A percentile compares a stretch with the other conserved stretches of the same genome.
Evolutionary conservation across 2,113 vertebrate species (phyloP).

Genomic region (Orientallactaga bullata): DNA sequence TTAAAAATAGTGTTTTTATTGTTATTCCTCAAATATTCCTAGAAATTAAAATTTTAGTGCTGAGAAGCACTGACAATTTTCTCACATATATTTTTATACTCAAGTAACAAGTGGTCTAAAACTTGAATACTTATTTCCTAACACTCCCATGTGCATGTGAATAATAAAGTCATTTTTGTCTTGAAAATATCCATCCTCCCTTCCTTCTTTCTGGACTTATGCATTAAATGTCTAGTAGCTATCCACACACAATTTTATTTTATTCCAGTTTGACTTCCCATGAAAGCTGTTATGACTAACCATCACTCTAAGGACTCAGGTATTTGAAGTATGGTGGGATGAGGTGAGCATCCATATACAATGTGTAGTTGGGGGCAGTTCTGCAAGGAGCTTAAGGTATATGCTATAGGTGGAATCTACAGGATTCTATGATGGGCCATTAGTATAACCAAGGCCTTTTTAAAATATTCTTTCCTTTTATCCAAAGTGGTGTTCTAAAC

Average conservation of each 20-base stretch:
- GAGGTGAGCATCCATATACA: background rate
- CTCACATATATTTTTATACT: constrained; percentile 26
- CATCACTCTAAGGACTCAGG: background rate
- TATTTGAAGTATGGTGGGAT: background rate
- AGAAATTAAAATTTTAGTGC: constrained; percentile 34
- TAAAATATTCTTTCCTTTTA: background rate
- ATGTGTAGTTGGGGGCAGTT: background rate
- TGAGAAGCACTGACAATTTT: constrained; percentile 46
- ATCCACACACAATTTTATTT: background rate
- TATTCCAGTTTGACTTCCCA: background rate
- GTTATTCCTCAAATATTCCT: constrained; percentile 12
- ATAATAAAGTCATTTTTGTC: constrained; percentile 48
- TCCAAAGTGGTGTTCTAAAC: background rate
- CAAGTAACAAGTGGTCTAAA: background rate
- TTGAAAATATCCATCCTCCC: constrained; percentile 2
- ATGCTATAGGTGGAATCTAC: too few relatives aligned
- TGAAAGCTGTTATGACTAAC: background rate
- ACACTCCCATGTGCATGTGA: too few relatives aligned
- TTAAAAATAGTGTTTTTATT: constrained; percentile 61
- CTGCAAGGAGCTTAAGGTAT: too few relatives aligned
- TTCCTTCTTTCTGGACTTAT: background rate
- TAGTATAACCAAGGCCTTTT: background rate
- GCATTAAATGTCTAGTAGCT: background rate
- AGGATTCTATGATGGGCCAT: background rate
- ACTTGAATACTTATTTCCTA: too few relatives aligned